phyloP scores from a whole-genome alignment of 2,888 invertebrate species.

The Hypomecis punctinalis region DNA sequence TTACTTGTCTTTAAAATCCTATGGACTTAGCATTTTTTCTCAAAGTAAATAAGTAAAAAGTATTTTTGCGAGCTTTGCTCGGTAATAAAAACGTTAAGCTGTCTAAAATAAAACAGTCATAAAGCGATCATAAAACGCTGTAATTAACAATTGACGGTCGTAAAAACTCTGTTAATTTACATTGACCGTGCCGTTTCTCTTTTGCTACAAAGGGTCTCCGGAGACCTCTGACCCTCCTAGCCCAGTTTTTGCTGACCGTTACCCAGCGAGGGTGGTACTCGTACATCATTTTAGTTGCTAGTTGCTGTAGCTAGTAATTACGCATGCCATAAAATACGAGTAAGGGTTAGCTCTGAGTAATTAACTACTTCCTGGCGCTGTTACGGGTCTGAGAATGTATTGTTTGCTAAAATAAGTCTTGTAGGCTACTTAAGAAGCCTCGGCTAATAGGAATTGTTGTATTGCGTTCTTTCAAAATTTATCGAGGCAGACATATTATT shows the following conservation, averaged over 20 bases:
- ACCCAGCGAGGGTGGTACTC: constrained; percentile 9
- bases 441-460: too few relatives aligned
- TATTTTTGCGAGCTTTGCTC: too few relatives aligned
- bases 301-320: constrained; percentile 32
- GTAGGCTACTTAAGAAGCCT: constrained; percentile 1
- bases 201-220: constrained; percentile 20
- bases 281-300: constrained; percentile 30
- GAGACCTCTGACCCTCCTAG: constrained; percentile 30
- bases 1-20: too few relatives aligned
- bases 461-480: too few relatives aligned
- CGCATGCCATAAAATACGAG: constrained; percentile 30
- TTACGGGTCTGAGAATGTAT: constrained; percentile 17
- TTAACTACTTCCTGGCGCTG: constrained; percentile 27
- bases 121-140: constrained; percentile 3
- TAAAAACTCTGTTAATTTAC: constrained; percentile 12
- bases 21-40: too few relatives aligned
- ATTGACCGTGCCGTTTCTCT: constrained; percentile 8
- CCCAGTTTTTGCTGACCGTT: constrained; percentile 32
- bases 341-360: constrained; percentile 29
- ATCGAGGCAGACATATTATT: too few relatives aligned
- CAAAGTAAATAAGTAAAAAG: too few relatives aligned
- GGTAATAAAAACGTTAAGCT: too few relatives aligned
- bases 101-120: not conserved
- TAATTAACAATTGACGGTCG: constrained; percentile 20
- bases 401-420: constrained; percentile 6